Evolutionary conservation across 2,888 invertebrate species (phyloP).

Genomic region (Macroteleia sp.): DNA sequence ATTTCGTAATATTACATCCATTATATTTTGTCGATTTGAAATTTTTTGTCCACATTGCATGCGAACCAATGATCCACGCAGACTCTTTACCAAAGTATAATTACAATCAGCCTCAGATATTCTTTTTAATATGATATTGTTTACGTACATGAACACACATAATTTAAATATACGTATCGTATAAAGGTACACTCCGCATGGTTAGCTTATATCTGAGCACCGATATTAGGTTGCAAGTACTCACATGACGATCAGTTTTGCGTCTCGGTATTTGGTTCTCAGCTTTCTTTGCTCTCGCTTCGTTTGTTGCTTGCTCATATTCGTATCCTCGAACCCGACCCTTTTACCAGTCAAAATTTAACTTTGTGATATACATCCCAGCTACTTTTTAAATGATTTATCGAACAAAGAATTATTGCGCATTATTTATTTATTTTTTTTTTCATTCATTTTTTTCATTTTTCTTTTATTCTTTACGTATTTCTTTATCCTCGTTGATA

Average conservation of each 20-base stretch:
- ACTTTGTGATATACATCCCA: conserved; percentile 46
- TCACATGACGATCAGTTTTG: conserved; percentile 68
- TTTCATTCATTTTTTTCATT: too few species aligned
- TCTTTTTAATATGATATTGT: conserved; percentile 62
- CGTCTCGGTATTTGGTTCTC: conserved; percentile 68
- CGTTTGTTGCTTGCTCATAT: conserved; percentile 59
- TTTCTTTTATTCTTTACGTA: too few species aligned
- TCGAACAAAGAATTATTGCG: conserved; percentile 15
- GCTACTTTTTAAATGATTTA: conserved; percentile 42
- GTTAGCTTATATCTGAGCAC: conserved; percentile 65
- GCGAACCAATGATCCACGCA: conserved; percentile 31
- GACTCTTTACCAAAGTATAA: conserved; percentile 32
- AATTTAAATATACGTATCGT: conserved; percentile 61
- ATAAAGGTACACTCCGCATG: conserved; percentile 64
- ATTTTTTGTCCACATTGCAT: conserved; percentile 8
- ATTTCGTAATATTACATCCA: conserved; percentile 16
- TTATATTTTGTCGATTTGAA: conserved; percentile 23
- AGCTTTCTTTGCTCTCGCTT: conserved; percentile 67
- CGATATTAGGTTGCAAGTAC: conserved; percentile 68
- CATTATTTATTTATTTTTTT: conserved; percentile 9
- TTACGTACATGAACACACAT: conserved; percentile 46
- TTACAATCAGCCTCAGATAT: conserved; percentile 46
- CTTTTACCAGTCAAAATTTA: conserved; percentile 53
- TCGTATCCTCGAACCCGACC: conserved; percentile 58
- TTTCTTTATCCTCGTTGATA: too few species aligned